Base-by-base conservation (phyloP, 2,113 vertebrate genomes). In the Rhadina sibilatrix region DNA sequence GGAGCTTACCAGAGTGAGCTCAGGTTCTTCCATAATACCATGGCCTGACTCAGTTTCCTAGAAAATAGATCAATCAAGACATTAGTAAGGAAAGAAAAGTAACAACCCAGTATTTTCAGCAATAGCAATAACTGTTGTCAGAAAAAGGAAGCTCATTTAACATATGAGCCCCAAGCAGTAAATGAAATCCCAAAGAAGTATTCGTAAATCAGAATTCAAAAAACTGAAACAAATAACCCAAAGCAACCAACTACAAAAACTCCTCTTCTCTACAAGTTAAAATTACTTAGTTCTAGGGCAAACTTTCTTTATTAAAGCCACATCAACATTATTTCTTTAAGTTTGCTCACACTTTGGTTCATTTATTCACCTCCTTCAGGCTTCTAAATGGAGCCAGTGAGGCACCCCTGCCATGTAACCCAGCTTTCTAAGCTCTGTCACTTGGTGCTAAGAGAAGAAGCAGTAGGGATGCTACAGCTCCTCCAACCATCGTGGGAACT, bases 11-110 rank as follows among this genome's bases (percentile, higher is more conserved):
- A 99, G 87, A 3, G 99, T 98, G 53, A 99, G 98, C 56, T 98
- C 98, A 4, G 99, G 98, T 92, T 99, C 99, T 89, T 99, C 99
- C 97, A 99, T 98, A 94, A 99, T 99, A 11, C 99, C 99, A 76
- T 7, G 74, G 54, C 98, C 97, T 74, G 89, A 94, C n/a, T 96
- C 97, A 6, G 92, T 90, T 69, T 98, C 98, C 99, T 99, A 79
- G 60, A 31, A 40, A 79, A 77, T 50, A 84, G 70, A 71, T 74
- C 42, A 78, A 20, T 87, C 20, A 19, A 57, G 56, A n/a, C 4
- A 59, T 24, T 10, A 40, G 15, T 37, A 23, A 66, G 80, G 28
- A 46, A 8, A 22, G 28, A 31, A 31, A 6, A 37, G 27, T 38
- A 50, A 59, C 33, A 35, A 4, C 6, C 10, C 42, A 35, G 13